Evolutionary conservation across 30 jellyfish, hydroid and myxozoan genomes (phyloP), one percentile per base, ranked within the genome.

Genomic region (Turritopsis dohrnii): DNA sequence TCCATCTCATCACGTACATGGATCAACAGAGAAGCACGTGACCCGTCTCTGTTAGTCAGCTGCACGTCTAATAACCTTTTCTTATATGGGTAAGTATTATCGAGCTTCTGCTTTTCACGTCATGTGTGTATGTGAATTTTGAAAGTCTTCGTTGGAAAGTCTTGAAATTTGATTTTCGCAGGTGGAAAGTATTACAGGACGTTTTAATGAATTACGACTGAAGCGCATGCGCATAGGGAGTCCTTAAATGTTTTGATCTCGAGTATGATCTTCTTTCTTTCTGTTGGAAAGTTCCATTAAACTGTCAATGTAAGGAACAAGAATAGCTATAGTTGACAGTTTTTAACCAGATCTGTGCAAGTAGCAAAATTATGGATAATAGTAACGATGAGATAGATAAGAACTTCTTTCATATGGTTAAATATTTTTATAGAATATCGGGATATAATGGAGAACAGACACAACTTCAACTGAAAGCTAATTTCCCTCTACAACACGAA

Each of bases 1-100:
- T 93, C 98, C 28, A 66, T 93, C 29, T 93, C 96, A 8, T 83
- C 85, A 23, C 93, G 98, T 22, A 84, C 98, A 66, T 93, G 98
- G 98, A 86, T 93, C 21, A 88, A 93, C 52, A 89, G 98, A 8
- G 98, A 93, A 73, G 98, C 98, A 52, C 94, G 98, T 52, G 98
- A 88, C 28, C 98, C 98, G 4, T 85, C 96, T 24, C 75, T 93
- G 79, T 69, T 93, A 23, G 92, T 93, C 84, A 88, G 74, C 71
- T 85, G 96, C 66, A 84, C 85, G 85, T 79, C 84, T 29, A 82
- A 93, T 83, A 60, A 83, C 22, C 86, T 88, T 17, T 82, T 27
- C 71, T 89, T 93, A 7, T 88, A 71, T 53, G 82, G 93, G 98
- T 93, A 77, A 27, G 77, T 19, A 21, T 69, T 0, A 0, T 5